Percentiles rank a stretch among this genome's conserved stretches.
Evolutionary conservation across 2,888 invertebrate species (phyloP).

Genomic region (Tetragnatha montana): DNA sequence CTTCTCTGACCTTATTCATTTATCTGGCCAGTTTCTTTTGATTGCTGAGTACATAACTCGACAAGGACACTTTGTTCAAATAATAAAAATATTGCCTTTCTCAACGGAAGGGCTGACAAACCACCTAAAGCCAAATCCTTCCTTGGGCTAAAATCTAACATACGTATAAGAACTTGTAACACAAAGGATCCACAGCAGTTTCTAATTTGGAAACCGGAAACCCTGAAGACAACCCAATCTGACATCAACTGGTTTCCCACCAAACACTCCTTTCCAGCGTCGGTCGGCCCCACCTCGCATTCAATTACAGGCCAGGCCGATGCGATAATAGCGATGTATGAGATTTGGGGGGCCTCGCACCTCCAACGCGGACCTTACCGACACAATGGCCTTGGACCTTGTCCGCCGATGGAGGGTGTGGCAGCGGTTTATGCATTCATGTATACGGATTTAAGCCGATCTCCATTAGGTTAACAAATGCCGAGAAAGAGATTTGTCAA

Average conservation of each 20-base stretch:
- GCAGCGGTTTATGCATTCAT: constrained; percentile 48
- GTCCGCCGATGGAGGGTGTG: constrained; percentile 42
- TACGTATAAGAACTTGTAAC: too few relatives aligned
- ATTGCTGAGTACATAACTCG: too few relatives aligned
- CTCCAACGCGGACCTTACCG: constrained; percentile 6
- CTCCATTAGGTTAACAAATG: not conserved
- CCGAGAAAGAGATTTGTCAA: not conserved
- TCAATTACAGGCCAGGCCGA: constrained; percentile 53
- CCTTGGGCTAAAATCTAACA: too few relatives aligned
- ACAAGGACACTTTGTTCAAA: too few relatives aligned
- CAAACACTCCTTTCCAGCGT: constrained; percentile 23
- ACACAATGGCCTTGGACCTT: constrained; percentile 34
- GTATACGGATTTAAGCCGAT: constrained; percentile 27
- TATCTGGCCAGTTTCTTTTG: too few relatives aligned
- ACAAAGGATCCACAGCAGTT: too few relatives aligned
- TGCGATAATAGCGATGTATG: constrained; percentile 21
- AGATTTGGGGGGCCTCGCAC: constrained; percentile 29
- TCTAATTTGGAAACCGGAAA: too few relatives aligned
- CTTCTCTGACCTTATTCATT: too few relatives aligned
- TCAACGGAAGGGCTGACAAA: too few relatives aligned
- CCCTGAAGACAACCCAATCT: too few relatives aligned
- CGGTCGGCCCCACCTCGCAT: constrained; percentile 51
- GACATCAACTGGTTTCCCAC: not conserved
- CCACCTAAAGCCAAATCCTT: too few relatives aligned
- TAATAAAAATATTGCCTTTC: too few relatives aligned